phyloP scores from a whole-genome alignment of 2,797 vertebrate species.

The Hirundo rustica region DNA sequence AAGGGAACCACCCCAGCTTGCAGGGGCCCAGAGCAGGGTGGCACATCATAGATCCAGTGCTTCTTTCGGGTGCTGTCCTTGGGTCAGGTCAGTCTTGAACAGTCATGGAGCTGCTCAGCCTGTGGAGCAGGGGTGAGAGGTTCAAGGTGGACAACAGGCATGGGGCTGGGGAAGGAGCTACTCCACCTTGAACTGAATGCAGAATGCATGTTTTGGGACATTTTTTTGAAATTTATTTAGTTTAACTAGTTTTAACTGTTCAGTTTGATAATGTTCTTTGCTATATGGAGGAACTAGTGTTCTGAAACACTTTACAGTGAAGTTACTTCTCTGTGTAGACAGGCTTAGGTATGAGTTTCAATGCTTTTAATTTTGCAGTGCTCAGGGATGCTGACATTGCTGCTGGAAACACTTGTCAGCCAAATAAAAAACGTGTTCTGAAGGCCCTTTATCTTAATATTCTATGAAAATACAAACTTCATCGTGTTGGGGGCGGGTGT shows the following conservation, averaged over 20 bases:
- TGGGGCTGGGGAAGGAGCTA: background rate
- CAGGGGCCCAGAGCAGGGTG: background rate
- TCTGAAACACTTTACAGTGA: rapidly evolving
- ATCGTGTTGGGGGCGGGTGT: no score
- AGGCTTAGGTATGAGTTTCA: background rate
- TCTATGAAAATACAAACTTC: background rate
- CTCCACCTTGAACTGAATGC: no score
- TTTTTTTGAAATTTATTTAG: background rate
- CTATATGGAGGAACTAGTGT: background rate
- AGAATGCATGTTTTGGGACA: background rate
- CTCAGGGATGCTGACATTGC: background rate
- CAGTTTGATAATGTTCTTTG: background rate
- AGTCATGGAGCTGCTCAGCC: background rate
- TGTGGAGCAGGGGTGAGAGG: background rate
- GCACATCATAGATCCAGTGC: background rate
- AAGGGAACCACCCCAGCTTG: background rate
- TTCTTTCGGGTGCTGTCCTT: background rate
- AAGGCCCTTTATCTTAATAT: background rate
- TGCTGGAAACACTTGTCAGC: background rate
- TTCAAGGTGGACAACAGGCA: background rate
- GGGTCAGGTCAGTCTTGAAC: background rate
- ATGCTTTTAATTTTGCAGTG: background rate
- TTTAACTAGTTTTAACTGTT: background rate
- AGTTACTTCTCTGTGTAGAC: background rate
- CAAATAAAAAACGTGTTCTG: background rate